Conservation (phyloP, 2,113 vertebrate genomes). For the Ptilorrhoa leucosticta region DNA sequence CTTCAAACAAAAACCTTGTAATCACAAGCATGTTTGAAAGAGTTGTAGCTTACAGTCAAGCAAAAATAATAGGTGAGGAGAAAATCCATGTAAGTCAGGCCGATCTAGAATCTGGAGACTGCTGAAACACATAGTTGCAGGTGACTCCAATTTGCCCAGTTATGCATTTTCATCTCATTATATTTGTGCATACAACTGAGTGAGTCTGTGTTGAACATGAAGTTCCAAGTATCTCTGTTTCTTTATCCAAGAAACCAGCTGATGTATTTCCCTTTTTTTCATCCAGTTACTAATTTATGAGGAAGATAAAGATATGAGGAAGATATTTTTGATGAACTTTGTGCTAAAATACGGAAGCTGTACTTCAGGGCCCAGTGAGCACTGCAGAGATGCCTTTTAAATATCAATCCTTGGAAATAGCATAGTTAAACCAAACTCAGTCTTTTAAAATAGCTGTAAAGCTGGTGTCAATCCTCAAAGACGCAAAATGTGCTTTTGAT, state of each 20-base stretch:
- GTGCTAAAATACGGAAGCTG: neutral
- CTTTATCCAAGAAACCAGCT: neutral
- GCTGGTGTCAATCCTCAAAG: neutral
- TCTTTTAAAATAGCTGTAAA: neutral
- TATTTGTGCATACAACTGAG: neutral
- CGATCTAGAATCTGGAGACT: neutral
- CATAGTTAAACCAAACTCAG: neutral
- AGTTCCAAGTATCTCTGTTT: neutral
- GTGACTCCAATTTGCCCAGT: neutral
- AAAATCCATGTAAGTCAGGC: rapidly evolving
- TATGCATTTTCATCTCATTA: neutral
- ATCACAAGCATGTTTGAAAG: neutral
- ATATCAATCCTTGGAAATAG: neutral
- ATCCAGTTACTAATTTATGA: neutral
- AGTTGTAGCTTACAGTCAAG: neutral
- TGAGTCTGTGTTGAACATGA: neutral
- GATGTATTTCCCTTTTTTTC: neutral
- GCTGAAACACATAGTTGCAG: neutral
- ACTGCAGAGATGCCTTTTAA: neutral
- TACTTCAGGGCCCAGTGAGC: neutral
- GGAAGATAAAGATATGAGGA: neutral
- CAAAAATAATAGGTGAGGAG: neutral
- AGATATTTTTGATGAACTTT: neutral
- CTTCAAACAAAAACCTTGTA: neutral
- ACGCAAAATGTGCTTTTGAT: neutral